These are phyloP conservation scores for Lepidotrigona ventralis DNA, from an alignment of 1,140 invertebrate genomes.

Conservation along the genomic window DNA sequence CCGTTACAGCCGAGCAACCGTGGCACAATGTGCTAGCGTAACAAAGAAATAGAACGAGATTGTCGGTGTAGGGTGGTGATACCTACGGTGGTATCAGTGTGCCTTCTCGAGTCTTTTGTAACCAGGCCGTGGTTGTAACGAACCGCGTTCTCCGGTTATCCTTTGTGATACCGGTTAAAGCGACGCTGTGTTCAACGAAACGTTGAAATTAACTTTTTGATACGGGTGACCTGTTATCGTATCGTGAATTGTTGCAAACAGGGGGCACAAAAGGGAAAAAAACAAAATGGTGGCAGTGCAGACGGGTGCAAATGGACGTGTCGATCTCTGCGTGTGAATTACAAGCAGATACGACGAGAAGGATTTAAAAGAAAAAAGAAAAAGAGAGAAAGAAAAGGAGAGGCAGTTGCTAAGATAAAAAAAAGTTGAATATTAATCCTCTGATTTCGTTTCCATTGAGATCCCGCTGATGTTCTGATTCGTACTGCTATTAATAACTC, in stretches of 20 bases:
- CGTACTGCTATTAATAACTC: background rate
- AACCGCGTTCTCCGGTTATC: background rate
- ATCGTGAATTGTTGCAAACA: background rate
- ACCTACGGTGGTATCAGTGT: constrained; percentile 1
- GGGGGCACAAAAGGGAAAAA: too few relatives aligned
- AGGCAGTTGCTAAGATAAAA: background rate
- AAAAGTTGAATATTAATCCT: background rate
- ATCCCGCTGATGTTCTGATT: background rate
- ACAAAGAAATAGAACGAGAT: constrained; percentile 26
- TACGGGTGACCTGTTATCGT: background rate
- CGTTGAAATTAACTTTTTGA: background rate
- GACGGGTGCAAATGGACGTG: too few relatives aligned
- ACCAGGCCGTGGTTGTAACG: background rate
- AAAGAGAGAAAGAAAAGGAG: background rate
- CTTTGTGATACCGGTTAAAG: background rate
- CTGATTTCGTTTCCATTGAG: background rate
- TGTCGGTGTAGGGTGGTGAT: constrained; percentile 9
- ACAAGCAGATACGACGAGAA: too few relatives aligned
- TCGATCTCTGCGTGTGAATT: too few relatives aligned
- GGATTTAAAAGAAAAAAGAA: too few relatives aligned
- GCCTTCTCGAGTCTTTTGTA: background rate
- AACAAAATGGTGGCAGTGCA: background rate
- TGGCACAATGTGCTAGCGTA: constrained; percentile 18
- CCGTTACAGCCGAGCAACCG: constrained; percentile 17
- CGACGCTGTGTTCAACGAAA: background rate